Base-by-base conservation (phyloP, 2,888 invertebrate genomes). In the Aphodius sticticus region DNA sequence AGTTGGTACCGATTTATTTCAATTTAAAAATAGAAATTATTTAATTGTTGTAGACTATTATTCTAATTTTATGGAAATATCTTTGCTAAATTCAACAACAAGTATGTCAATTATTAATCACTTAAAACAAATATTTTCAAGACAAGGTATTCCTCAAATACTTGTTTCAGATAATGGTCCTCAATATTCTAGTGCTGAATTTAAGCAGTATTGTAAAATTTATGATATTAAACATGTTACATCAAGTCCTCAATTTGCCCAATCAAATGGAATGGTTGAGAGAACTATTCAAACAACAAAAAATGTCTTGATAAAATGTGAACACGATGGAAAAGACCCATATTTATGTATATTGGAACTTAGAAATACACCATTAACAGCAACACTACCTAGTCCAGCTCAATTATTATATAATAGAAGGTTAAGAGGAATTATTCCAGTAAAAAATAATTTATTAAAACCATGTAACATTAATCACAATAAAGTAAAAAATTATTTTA, bases 211-310 rank as follows among this genome's bases (percentile, higher is more conserved):
- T 77, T 6, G 75, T 14, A 75, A 80, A 77, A 38, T 70, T 3
- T 81, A 79, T 76, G 53, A 77, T 69, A 77, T 81, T 77, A 69
- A 69, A 70, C 69, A 16, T 35, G 69, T 76, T 7, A 36, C 36
- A 14, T n/a, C 76, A 14, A 78, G 78, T 14, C 78, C 80, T 16
- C 69, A 80, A 16, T 80, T 79, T 76, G 69, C 79, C 15, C 79
- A 83, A 72, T 79, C 80, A 1, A 82, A 83, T 16, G 81, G 82
- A 14, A 53, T 81, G 70, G 76, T 77, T 6, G 82, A 83, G 81
- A 69, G 81, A 69, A 72, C 69, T 16, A 79, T 83, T 14, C 80
- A 82, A 74, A 82, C 78, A 15, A 15, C 69, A 14, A 82, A 82
- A 79, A 81, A 77, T 35, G 36, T 79, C 16, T 16, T 81, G 9